Percentiles rank a stretch among this genome's conserved stretches.
These are phyloP conservation scores for Melanostigma gelatinosum DNA, from an alignment of 2,113 vertebrate genomes.

Conservation along the genomic window DNA sequence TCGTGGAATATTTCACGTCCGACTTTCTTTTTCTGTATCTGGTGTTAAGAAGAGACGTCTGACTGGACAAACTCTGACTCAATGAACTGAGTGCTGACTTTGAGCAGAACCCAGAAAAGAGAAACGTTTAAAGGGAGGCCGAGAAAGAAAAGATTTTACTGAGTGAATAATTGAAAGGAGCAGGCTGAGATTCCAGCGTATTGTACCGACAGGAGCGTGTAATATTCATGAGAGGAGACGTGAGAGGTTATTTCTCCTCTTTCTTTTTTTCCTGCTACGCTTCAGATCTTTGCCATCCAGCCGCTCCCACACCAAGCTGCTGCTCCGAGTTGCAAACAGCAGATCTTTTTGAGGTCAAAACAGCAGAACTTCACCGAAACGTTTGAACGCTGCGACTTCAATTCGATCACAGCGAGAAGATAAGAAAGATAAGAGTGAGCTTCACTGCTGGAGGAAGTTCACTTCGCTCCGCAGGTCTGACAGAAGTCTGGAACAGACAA, in stretches of 20 bases:
- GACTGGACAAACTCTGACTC: neutral
- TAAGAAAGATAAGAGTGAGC: too few relatives aligned
- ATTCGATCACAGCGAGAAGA: neutral
- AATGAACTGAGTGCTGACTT: neutral
- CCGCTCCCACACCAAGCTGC: constrained; percentile 13
- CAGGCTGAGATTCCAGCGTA: constrained; percentile 76
- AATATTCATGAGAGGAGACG: constrained; percentile 79
- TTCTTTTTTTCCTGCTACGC: constrained; percentile 21
- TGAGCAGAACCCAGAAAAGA: constrained; percentile 21
- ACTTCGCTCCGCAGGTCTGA: too few relatives aligned
- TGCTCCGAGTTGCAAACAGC: neutral
- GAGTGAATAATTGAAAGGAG: constrained; percentile 75
- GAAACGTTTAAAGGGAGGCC: neutral
- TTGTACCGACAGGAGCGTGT: constrained; percentile 68
- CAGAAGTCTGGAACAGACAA: too few relatives aligned
- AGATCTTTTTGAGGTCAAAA: neutral
- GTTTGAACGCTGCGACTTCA: neutral
- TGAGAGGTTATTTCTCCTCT: constrained; percentile 52
- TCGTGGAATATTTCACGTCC: neutral
- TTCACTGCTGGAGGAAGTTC: neutral
- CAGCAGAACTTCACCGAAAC: neutral
- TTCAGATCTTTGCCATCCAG: constrained; percentile 26
- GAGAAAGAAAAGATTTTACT: constrained; percentile 72
- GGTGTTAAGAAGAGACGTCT: neutral
- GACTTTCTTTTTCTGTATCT: neutral